Conservation (phyloP, 2,797 vertebrate genomes). For the Sebastes minor region DNA sequence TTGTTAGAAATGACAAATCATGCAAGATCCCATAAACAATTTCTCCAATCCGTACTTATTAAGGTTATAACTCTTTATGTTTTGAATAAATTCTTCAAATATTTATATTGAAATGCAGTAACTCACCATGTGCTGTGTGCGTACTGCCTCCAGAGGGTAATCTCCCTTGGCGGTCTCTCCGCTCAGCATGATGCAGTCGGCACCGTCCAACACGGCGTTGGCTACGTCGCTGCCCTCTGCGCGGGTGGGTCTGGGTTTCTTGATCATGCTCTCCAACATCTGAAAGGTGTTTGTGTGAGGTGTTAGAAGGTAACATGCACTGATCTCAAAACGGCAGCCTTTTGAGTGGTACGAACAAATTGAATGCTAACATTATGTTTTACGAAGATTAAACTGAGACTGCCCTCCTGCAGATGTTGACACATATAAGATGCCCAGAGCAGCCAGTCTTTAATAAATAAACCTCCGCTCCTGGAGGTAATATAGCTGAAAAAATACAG, state of each 20-base stretch:
- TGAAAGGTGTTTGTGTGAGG: slow-evolving; percentile 47
- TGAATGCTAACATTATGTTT: background rate
- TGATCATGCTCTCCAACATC: slow-evolving; percentile 99
- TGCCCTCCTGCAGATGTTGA: background rate
- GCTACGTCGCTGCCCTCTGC: slow-evolving; percentile 95
- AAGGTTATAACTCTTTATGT: background rate
- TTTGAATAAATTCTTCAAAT: background rate
- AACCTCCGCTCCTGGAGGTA: background rate
- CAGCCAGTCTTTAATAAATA: background rate
- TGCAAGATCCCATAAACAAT: background rate
- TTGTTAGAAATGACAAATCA: background rate
- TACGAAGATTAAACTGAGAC: background rate
- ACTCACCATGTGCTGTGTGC: slow-evolving; percentile 95
- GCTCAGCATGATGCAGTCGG: slow-evolving; percentile 96
- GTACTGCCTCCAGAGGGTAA: slow-evolving; percentile 96
- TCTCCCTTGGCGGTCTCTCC: slow-evolving; percentile 98
- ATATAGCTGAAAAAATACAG: background rate
- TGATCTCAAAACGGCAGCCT: background rate
- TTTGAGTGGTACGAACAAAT: background rate
- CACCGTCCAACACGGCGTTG: slow-evolving; percentile 90
- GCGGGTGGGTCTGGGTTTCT: slow-evolving; percentile 95
- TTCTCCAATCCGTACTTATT: background rate
- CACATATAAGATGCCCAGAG: background rate
- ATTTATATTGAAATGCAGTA: background rate
- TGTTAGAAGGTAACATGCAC: background rate